Conservation (phyloP, 1,140 invertebrate genomes). For the Dinoponera quadriceps region DNA sequence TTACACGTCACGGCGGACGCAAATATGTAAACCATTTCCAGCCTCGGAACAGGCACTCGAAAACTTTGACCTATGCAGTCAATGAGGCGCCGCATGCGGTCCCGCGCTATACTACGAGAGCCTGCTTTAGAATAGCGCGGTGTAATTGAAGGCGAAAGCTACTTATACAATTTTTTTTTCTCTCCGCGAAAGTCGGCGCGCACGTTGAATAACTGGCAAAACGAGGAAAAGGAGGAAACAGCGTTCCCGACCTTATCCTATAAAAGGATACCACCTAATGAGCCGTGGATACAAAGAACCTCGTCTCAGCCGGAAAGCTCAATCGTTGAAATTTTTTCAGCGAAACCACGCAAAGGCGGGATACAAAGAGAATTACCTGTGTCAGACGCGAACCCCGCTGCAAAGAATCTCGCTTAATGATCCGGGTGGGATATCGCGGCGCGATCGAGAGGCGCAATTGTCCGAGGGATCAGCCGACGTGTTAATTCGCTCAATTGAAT, state of each 20-base stretch:
- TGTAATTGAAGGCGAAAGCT: conserved; percentile 51
- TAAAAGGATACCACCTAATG: conserved; percentile 33
- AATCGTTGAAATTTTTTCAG: conserved; percentile 43
- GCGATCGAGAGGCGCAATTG: not conserved
- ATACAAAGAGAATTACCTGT: conserved; percentile 11
- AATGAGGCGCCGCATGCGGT: conserved; percentile 20
- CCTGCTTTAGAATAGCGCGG: conserved; percentile 11
- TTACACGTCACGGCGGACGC: conserved; percentile 7
- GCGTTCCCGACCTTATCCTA: not conserved
- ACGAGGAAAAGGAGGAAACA: conserved; percentile 4
- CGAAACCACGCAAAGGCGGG: conserved; percentile 12
- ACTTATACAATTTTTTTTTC: conserved; percentile 38
- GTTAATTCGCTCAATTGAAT: conserved; percentile 36
- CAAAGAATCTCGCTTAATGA: conserved; percentile 20
- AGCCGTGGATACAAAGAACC: conserved; percentile 47
- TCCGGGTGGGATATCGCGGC: not conserved
- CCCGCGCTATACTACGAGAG: not conserved
- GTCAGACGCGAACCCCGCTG: not conserved
- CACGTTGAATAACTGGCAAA: conserved; percentile 45
- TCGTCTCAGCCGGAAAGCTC: conserved; percentile 32
- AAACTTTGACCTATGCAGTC: conserved; percentile 26
- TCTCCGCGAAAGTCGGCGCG: not conserved
- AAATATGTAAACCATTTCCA: conserved; percentile 45
- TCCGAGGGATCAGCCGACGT: conserved; percentile 3
- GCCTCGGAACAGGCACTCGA: conserved; percentile 11